These are phyloP conservation scores for Macaca mulatta DNA, from an alignment of 2,113 vertebrate species.

Conservation along the genomic window DNA sequence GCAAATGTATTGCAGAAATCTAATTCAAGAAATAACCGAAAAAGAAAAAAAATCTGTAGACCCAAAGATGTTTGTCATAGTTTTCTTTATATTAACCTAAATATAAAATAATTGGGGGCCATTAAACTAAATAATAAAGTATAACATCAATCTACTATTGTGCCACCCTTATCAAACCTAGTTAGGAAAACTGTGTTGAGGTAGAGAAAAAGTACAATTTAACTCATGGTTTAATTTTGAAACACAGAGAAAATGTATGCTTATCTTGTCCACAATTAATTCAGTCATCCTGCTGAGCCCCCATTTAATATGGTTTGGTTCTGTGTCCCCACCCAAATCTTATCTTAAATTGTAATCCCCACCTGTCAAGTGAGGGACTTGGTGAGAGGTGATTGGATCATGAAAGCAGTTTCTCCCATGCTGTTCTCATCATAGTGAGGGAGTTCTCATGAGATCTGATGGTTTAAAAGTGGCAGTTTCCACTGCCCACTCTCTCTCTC, in stretches of 20 bases:
- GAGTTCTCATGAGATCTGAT: too few species aligned
- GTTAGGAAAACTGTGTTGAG: not conserved
- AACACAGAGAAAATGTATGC: not conserved
- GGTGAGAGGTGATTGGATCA: too few species aligned
- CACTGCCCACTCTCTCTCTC: too few species aligned
- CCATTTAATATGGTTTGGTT: not conserved
- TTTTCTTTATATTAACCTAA: constrained; percentile 11
- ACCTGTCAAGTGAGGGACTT: too few species aligned
- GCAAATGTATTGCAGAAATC: not conserved
- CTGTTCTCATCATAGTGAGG: too few species aligned
- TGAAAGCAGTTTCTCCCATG: too few species aligned
- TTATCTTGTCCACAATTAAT: not conserved
- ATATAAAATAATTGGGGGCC: not conserved
- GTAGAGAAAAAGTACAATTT: not conserved
- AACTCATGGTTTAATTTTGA: not conserved
- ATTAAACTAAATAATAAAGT: constrained; percentile 14
- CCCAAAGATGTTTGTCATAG: not conserved
- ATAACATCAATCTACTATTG: not conserved
- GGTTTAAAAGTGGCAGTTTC: too few species aligned
- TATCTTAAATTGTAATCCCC: too few species aligned
- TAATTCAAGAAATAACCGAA: constrained; percentile 18
- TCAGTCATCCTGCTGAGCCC: not conserved
- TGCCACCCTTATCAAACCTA: not conserved
- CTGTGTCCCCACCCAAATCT: too few species aligned
- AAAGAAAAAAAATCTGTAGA: not conserved